Evolutionary conservation across 2,888 invertebrate species (phyloP), one percentile per base, ranked within the genome.

Genomic region (Bhutanitis thaidina): DNA sequence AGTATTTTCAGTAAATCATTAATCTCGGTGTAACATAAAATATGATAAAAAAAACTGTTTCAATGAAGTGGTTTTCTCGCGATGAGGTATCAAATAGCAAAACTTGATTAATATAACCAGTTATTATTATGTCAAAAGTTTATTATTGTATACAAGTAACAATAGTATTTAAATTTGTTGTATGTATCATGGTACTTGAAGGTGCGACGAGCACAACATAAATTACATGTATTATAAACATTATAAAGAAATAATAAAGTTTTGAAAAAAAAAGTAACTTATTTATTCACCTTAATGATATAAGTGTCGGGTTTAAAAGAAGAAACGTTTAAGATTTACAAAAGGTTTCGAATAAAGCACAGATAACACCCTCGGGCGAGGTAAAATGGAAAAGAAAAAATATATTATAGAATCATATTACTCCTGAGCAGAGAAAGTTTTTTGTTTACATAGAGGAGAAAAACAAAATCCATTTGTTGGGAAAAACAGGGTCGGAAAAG

Each of bases 241-340:
- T 86, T 86, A 86, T 84, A 80, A 87, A 81, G 78, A 87, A 83
- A 85, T 77, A 87, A 86, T 87, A 88, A 88, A 88, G 83, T 86
- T 87, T 81, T 75, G 79, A 46, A 46, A 52, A 87, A 82, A 84
- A 81, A 76, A 77, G n/a, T n/a, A 62, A 47, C 63, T 61, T 65
- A 13, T 75, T 76, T 77, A 48, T 64, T 67, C 64, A 4, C 5
- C 2, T 49, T 20, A 20, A 30, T 30, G n/a, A 39, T 38, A 36
- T 43, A 35, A 43, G 15, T 39, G 12, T 27, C 20, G 40, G 27
- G 2, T 38, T 29, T 12, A 15, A 30, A 12, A 32, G 36, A 32
- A 36, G 14, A 35, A 40, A 25, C 32, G 35, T 34, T 35, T 8
- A 34, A 27, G 52, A 43, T 47, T 52, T 47, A 39, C 34, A 47